Conservation (phyloP, 2,888 invertebrate genomes). For the Andrena bucephala region DNA sequence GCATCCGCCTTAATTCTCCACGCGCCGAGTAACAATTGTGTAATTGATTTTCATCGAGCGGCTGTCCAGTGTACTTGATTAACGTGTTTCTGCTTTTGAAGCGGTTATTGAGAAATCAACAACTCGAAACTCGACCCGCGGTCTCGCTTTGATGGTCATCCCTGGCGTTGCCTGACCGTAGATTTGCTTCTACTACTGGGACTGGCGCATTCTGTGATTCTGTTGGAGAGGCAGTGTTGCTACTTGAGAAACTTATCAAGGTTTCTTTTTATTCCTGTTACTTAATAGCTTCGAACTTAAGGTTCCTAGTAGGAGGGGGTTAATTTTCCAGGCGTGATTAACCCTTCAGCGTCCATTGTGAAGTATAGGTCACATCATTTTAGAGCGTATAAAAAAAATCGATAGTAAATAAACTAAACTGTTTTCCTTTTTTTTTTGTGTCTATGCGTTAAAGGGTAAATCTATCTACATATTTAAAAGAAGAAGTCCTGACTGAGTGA, state of each 20-base stretch:
- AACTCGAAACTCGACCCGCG: neutral
- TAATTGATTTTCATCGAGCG: slow-evolving; percentile 23
- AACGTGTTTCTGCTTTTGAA: slow-evolving; percentile 15
- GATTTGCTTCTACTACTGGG: neutral
- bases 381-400: too few species aligned
- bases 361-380: too few species aligned
- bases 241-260: neutral
- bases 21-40: neutral
- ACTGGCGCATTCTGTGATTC: neutral
- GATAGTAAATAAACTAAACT: too few species aligned
- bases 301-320: too few species aligned
- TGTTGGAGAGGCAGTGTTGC: neutral
- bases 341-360: too few species aligned
- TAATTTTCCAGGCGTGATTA: too few species aligned
- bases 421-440: too few species aligned
- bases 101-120: slow-evolving; percentile 11
- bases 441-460: too few species aligned
- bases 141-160: slow-evolving; percentile 3
- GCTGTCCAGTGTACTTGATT: slow-evolving; percentile 2
- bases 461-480: too few species aligned
- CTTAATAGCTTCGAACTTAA: neutral
- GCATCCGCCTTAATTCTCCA: slow-evolving; percentile 2
- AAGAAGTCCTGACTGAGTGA: too few species aligned
- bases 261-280: neutral
- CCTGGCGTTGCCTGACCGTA: neutral